Conservation (phyloP, 2,888 invertebrate species). For the Tridacna gigas region DNA sequence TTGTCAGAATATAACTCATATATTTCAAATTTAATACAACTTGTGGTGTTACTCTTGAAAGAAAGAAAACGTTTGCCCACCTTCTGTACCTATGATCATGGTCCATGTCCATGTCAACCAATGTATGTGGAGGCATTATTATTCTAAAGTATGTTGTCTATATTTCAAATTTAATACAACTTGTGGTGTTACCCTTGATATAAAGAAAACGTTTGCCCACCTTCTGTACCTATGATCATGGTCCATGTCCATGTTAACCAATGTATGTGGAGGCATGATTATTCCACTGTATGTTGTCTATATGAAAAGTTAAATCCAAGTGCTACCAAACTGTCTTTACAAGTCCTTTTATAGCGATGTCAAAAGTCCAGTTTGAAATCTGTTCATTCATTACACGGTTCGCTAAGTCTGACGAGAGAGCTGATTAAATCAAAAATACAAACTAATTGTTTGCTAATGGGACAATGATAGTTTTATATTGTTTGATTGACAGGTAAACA, state of each 20-base stretch:
- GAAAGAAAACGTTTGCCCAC: no score
- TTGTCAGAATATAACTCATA: no score
- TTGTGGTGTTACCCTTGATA: no score
- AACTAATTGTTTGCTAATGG: slow-evolving; percentile 28
- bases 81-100: no score
- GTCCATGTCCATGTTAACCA: neutral
- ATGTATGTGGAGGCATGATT: slow-evolving; percentile 7
- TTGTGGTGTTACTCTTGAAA: no score
- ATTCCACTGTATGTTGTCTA: neutral
- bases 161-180: no score
- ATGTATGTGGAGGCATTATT: slow-evolving; percentile 9
- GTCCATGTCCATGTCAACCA: neutral
- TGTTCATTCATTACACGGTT: slow-evolving; percentile 19
- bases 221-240: no score
- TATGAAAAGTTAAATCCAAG: neutral
- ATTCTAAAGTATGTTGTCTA: neutral
- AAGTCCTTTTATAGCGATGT: neutral
- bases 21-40: no score
- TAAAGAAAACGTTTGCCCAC: no score
- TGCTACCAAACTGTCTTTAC: no score
- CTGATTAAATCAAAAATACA: slow-evolving; percentile 32
- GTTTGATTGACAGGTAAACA: slow-evolving; percentile 30
- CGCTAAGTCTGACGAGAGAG: slow-evolving; percentile 19
- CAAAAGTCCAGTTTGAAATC: neutral
- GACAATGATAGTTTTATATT: slow-evolving; percentile 28